Base-by-base conservation (phyloP, 2,888 invertebrate species). In the Digitonthophagus gazella region DNA sequence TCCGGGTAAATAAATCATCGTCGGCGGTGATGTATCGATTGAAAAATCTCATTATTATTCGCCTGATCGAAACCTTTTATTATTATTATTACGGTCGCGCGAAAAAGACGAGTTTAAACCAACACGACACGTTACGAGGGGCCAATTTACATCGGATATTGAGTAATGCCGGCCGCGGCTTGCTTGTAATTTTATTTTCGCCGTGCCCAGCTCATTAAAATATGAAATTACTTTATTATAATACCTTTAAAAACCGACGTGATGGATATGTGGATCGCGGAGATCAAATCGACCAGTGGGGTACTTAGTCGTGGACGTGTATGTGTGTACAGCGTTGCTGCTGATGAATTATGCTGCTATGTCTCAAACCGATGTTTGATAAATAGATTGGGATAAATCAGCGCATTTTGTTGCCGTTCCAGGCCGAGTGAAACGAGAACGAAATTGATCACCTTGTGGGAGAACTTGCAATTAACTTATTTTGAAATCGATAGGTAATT, bases 31-130 rank as follows among this genome's bases (percentile, higher is more conserved):
- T 44, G 28, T 44, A 44, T 44, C 28, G 61, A 61, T 61, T 75
- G 73, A 76, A 76, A 75, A 74, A 73, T 64, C 61, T 70, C 67
- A 68, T 70, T 70, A 70, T 67, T 67, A 65, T 65, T 72, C 72
- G 70, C 74, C 67, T 71, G 72, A 74, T 75, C 73, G 70, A 72
- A 69, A 71, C 73, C 70, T 74, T 75, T 72, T 71, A 72, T 72
- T 71, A 69, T 65, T 71, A 68, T 67, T 54, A 63, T 67, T 18
- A 61, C 61, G n/a, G 19, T 20, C 20, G n/a, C 8, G 61, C 61
- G 61, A 61, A 61, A 61, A 61, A 20, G 18, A 61, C 19, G 18
- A 73, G 72, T 69, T 64, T 58, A 67, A 67, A 67, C 65, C 67
- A 70, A 68, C 19, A 58, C 64, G 19, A 15, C 58, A 63, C 57